A percentile compares a stretch with the other conserved stretches of the same genome.
phyloP scores from a whole-genome alignment of 2,797 vertebrate species.

The Aphelocoma californica region DNA sequence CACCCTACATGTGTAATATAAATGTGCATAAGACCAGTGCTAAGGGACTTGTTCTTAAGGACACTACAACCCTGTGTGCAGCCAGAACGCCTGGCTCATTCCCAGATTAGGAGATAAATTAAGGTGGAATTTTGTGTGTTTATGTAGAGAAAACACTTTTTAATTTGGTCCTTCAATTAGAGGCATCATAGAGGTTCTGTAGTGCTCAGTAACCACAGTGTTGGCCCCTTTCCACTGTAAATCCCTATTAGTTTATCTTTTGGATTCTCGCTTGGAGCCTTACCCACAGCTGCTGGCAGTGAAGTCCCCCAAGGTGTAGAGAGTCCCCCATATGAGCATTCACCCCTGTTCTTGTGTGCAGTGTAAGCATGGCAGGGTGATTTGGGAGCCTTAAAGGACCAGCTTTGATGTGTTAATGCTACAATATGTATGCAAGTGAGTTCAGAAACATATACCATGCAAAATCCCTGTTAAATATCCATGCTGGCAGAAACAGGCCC shows the following conservation, averaged over 20 bases:
- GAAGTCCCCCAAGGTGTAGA: not conserved
- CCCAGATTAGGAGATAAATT: not conserved
- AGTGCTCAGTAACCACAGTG: not conserved
- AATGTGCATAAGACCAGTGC: no score
- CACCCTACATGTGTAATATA: accelerated
- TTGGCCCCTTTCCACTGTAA: not conserved
- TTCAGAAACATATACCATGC: not conserved
- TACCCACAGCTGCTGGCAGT: not conserved
- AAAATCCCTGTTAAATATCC: constrained; percentile 2
- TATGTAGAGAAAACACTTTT: not conserved
- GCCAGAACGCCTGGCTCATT: not conserved
- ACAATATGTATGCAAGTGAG: not conserved
- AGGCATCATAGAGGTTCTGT: not conserved
- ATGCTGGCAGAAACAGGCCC: not conserved
- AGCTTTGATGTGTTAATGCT: not conserved
- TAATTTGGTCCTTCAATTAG: not conserved
- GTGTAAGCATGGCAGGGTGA: not conserved
- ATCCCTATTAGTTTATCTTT: not conserved
- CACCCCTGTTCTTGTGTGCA: not conserved
- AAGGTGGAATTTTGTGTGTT: not conserved
- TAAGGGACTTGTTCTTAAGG: not conserved
- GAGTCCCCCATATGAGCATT: not conserved
- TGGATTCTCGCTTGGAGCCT: not conserved
- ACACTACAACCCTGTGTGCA: not conserved
- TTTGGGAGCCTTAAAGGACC: not conserved